Conservation (phyloP, 1,140 invertebrate genomes). For the Drosophila kanapiae region DNA sequence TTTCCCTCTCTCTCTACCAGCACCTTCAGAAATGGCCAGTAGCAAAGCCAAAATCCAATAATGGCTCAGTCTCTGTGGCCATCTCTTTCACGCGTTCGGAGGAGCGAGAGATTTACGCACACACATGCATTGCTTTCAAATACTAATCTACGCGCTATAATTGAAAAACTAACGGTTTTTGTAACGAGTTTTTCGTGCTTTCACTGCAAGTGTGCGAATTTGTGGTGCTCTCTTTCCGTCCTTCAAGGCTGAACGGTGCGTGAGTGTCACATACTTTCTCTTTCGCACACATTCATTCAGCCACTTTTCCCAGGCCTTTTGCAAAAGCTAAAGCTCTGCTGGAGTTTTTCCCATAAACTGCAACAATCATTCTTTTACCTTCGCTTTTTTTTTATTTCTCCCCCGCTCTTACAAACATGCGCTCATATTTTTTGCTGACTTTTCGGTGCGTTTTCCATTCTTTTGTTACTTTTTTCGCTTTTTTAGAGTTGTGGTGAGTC, state of each 20-base stretch:
- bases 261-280: constrained; percentile 51
- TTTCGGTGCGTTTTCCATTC: constrained; percentile 39
- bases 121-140: constrained; percentile 73
- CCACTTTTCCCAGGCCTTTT: constrained; percentile 25
- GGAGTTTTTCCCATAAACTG: constrained; percentile 67
- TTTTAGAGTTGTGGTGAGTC: constrained; percentile 7
- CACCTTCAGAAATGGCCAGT: constrained; percentile 60
- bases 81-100: constrained; percentile 16
- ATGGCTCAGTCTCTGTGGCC: constrained; percentile 45
- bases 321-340: constrained; percentile 37
- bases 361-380: constrained; percentile 65
- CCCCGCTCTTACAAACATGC: constrained; percentile 48
- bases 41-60: constrained; percentile 69
- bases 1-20: not conserved
- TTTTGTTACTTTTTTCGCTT: not conserved
- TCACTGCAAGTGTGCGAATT: constrained; percentile 66
- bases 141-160: constrained; percentile 82
- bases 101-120: constrained; percentile 62
- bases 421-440: constrained; percentile 73
- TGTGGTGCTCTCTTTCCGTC: constrained; percentile 15
- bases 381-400: constrained; percentile 6
- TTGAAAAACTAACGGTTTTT: constrained; percentile 82
- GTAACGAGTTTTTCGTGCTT: constrained; percentile 82
- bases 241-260: not conserved
- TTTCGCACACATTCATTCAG: constrained; percentile 34